Percentiles rank a stretch among this genome's conserved stretches.
These are phyloP conservation scores for Microctonus brassicae DNA, from an alignment of 2,888 invertebrate genomes.

Conservation along the genomic window DNA sequence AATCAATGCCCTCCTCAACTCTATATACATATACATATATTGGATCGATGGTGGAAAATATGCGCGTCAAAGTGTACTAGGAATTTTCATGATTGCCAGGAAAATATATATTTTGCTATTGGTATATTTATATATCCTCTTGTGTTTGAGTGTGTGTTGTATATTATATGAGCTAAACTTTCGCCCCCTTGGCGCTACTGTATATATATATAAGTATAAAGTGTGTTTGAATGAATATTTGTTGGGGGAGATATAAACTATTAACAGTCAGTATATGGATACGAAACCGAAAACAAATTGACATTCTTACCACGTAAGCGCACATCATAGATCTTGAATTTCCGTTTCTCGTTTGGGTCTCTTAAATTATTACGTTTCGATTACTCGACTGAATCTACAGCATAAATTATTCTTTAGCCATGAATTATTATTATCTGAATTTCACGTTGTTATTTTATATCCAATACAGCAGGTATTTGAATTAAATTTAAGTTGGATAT, in stretches of 20 bases:
- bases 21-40: constrained; percentile 17
- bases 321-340: constrained; percentile 20
- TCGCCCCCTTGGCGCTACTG: background rate
- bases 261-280: background rate
- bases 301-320: constrained; percentile 19
- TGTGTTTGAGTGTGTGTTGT: background rate
- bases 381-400: constrained; percentile 53
- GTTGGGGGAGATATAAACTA: constrained; percentile 12
- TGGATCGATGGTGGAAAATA: background rate
- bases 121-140: background rate
- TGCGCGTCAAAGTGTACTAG: background rate
- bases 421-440: background rate
- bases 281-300: constrained; percentile 9
- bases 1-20: constrained; percentile 51
- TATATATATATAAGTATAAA: background rate
- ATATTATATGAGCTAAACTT: background rate
- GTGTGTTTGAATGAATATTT: background rate
- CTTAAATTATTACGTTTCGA: constrained; percentile 60
- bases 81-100: background rate
- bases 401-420: background rate
- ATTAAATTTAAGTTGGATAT: background rate
- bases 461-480: background rate
- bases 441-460: background rate
- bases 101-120: background rate
- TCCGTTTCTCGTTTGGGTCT: constrained; percentile 27